phyloP scores from a whole-genome alignment of 2,888 invertebrate species.

The Disparrhopalites patrizii region DNA sequence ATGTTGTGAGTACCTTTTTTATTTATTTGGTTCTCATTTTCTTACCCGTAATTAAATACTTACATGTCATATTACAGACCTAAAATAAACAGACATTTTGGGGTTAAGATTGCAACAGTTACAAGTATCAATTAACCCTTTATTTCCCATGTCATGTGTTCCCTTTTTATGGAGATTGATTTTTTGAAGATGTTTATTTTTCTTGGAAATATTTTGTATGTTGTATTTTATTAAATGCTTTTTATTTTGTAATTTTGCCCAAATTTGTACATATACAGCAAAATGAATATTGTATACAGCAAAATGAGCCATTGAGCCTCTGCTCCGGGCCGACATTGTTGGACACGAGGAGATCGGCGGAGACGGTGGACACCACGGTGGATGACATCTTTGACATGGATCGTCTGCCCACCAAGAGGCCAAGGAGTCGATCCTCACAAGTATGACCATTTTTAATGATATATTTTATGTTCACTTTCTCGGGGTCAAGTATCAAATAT shows the following conservation, averaged over 20 bases:
- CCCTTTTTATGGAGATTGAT: too few species aligned
- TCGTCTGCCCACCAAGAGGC: constrained; percentile 42
- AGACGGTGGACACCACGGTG: constrained; percentile 43
- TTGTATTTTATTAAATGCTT: background rate
- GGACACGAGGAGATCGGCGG: constrained; percentile 42
- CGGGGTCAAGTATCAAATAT: too few species aligned
- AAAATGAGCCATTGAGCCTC: constrained; percentile 46
- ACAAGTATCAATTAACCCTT: too few species aligned
- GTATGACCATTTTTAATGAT: too few species aligned
- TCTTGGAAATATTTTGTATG: background rate
- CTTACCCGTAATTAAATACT: too few species aligned
- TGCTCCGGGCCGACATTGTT: constrained; percentile 41
- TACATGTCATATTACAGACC: too few species aligned
- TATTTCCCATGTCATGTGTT: too few species aligned
- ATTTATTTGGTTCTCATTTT: too few species aligned
- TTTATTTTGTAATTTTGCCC: background rate
- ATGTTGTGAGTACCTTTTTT: constrained; percentile 49
- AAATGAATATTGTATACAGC: constrained; percentile 31
- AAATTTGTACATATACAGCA: background rate
- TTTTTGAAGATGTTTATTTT: background rate
- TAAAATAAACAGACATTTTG: too few species aligned
- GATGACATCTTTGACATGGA: constrained; percentile 47
- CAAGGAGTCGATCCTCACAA: constrained; percentile 46
- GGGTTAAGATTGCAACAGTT: too few species aligned
- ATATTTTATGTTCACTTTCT: background rate